Conservation (phyloP, 2,113 vertebrate genomes). For the Nipponia nippon region DNA sequence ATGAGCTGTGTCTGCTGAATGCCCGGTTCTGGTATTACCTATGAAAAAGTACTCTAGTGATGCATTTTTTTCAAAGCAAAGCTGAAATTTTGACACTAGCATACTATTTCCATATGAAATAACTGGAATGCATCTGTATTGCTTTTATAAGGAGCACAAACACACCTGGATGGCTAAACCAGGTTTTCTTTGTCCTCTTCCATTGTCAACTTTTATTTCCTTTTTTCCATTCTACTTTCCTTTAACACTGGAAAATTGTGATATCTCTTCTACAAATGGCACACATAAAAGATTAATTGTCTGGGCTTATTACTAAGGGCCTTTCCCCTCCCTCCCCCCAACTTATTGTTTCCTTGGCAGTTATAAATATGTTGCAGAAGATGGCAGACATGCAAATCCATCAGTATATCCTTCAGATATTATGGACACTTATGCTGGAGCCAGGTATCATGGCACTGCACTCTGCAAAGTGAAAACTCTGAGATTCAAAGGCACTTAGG, state of each 20-base stretch:
- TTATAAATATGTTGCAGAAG: not conserved
- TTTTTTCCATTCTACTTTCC: not conserved
- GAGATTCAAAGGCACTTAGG: not conserved
- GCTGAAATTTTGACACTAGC: not conserved
- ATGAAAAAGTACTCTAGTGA: not conserved
- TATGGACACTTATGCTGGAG: not conserved
- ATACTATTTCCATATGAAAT: not conserved
- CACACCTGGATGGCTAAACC: not conserved
- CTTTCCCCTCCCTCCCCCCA: accelerated
- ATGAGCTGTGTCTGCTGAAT: not conserved
- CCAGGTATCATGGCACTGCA: not conserved
- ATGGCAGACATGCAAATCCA: not conserved
- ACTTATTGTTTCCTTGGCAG: not conserved
- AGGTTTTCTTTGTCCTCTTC: not conserved
- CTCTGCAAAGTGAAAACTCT: not conserved
- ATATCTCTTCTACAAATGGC: not conserved
- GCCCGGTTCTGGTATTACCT: not conserved
- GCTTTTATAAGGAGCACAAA: not conserved
- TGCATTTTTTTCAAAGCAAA: not conserved
- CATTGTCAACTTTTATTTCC: not conserved
- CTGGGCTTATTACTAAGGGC: not conserved
- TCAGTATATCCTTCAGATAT: not conserved
- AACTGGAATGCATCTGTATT: not conserved
- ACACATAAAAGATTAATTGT: not conserved
- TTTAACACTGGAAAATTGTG: not conserved